A percentile compares a stretch with the other conserved stretches of the same genome.
Conservation (phyloP, 2,888 invertebrate species). For the Clanis bilineata region DNA sequence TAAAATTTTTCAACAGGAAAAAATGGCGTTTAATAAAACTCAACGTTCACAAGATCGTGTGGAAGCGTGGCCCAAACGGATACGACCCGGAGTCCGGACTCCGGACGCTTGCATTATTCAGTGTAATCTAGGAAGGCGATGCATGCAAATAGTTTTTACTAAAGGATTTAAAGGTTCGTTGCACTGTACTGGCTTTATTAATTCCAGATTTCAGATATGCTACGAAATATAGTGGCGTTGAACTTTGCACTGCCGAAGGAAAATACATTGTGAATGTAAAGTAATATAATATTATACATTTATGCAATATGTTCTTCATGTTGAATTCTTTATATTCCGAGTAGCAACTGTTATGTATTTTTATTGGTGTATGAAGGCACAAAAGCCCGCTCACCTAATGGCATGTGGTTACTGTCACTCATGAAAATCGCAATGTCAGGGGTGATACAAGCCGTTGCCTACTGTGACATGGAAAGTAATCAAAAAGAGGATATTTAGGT, state of each 20-base stretch:
- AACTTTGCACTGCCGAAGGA: background rate
- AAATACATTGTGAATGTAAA: background rate
- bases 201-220: slow-evolving; percentile 2
- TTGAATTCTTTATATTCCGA: too few relatives aligned
- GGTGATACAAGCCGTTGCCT: too few relatives aligned
- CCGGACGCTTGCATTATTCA: slow-evolving; percentile 61
- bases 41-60: slow-evolving; percentile 11
- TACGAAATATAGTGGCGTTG: background rate
- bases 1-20: background rate
- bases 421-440: too few relatives aligned
- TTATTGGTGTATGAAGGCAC: too few relatives aligned
- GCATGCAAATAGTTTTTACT: slow-evolving; percentile 42
- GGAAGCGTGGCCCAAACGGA: slow-evolving; percentile 27
- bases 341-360: too few relatives aligned
- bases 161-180: slow-evolving; percentile 37
- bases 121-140: slow-evolving; percentile 51
- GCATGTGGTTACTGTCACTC: too few relatives aligned
- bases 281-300: too few relatives aligned
- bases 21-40: background rate
- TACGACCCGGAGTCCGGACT: too few relatives aligned
- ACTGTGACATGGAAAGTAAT: too few relatives aligned
- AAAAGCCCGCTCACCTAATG: too few relatives aligned
- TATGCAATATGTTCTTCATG: too few relatives aligned
- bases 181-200: slow-evolving; percentile 23
- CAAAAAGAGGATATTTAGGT: too few relatives aligned